A percentile compares a stretch with the other conserved stretches of the same genome.
Conservation (phyloP, 2,888 invertebrate genomes). For the Tipula unca region DNA sequence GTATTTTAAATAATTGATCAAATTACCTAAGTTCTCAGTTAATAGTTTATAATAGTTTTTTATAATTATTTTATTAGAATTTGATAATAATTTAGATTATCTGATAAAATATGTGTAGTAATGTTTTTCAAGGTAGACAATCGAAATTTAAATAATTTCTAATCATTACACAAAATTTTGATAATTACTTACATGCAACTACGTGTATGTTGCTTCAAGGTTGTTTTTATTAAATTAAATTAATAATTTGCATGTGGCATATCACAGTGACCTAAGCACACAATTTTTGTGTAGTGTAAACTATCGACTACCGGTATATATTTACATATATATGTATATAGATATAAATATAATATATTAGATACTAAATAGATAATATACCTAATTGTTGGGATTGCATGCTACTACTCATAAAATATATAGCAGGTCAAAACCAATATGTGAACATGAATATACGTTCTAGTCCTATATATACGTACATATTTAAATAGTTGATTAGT, state of each 20-base stretch:
- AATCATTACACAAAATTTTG: background rate
- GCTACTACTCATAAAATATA: background rate
- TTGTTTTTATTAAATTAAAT: background rate
- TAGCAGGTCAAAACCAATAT: background rate
- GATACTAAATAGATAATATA: background rate
- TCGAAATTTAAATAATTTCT: background rate
- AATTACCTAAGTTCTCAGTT: background rate
- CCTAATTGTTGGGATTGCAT: background rate
- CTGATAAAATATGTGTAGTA: background rate
- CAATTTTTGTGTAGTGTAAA: background rate
- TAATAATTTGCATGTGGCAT: background rate
- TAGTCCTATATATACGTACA: background rate
- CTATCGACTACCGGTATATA: background rate
- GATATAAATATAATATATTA: no score
- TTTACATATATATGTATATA: no score
- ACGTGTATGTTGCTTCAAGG: background rate
- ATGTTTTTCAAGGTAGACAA: background rate
- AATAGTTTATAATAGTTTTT: background rate
- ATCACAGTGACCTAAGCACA: background rate
- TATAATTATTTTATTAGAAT: background rate
- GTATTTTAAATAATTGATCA: background rate
- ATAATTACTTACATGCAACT: background rate
- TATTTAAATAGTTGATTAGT: background rate
- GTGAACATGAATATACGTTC: constrained; percentile 4
- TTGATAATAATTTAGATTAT: background rate